phyloP scores from a whole-genome alignment of 2,888 invertebrate species.

The Malacosoma neustria region DNA sequence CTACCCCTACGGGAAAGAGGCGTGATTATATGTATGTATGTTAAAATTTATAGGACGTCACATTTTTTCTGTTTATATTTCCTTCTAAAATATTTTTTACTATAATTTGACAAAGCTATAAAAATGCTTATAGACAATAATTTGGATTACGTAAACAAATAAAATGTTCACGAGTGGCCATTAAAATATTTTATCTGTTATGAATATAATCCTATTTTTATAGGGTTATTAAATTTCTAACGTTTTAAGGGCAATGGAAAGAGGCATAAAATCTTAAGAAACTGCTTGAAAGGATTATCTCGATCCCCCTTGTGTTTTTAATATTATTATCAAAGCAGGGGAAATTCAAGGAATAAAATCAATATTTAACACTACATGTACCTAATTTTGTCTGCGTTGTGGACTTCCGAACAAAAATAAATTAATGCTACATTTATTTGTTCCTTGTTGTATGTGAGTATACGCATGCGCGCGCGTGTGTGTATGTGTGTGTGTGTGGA shows the following conservation, averaged over 20 bases:
- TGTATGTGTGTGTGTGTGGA: no score
- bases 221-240: slow-evolving; percentile 51
- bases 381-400: no score
- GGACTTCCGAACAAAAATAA: no score
- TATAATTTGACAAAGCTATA: slow-evolving; percentile 25
- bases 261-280: slow-evolving; percentile 46
- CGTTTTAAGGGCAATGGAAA: slow-evolving; percentile 42
- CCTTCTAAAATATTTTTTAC: no score
- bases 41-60: no score
- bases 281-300: slow-evolving; percentile 52
- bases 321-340: slow-evolving; percentile 32
- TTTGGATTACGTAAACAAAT: slow-evolving; percentile 62
- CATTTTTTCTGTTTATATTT: no score
- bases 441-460: no score
- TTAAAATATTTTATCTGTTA: slow-evolving; percentile 71
- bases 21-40: no score
- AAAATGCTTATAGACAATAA: slow-evolving; percentile 53
- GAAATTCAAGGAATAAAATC: neutral
- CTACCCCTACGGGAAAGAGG: no score
- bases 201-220: slow-evolving; percentile 67
- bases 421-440: no score
- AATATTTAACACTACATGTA: no score
- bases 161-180: slow-evolving; percentile 46
- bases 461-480: no score
- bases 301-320: slow-evolving; percentile 32